These are phyloP conservation scores for Chrysodeixis includens DNA, from an alignment of 2,888 invertebrate genomes.

Conservation along the genomic window DNA sequence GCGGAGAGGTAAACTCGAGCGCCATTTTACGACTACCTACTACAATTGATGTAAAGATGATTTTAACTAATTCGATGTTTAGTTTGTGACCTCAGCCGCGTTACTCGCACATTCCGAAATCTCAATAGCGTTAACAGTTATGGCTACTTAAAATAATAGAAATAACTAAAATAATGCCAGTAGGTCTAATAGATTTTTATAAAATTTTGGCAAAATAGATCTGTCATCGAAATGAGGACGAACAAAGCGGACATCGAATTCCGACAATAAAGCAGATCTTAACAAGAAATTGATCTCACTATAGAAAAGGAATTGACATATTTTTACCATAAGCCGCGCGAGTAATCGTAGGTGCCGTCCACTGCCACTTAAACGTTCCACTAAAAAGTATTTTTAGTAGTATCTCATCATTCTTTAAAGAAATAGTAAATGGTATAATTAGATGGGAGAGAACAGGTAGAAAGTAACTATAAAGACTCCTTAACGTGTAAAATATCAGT, in stretches of 20 bases:
- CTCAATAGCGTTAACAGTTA: constrained; percentile 1
- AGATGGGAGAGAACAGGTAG: constrained; percentile 20
- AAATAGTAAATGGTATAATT: constrained; percentile 9
- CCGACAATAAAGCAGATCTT: constrained; percentile 54
- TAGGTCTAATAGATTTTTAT: constrained; percentile 13
- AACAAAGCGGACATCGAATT: constrained; percentile 48
- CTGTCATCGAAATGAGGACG: constrained; percentile 12
- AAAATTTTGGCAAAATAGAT: not conserved
- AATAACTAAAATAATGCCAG: constrained; percentile 10
- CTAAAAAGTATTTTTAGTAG: constrained; percentile 38
- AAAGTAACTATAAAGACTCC: constrained; percentile 26
- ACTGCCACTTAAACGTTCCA: constrained; percentile 57
- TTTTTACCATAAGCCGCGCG: constrained; percentile 34
- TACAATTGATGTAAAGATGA: constrained; percentile 25
- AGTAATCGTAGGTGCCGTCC: constrained; percentile 59
- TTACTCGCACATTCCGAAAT: constrained; percentile 41
- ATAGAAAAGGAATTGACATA: constrained; percentile 58
- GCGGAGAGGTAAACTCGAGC: constrained; percentile 10
- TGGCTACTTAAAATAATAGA: constrained; percentile 2
- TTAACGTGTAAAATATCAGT: constrained; percentile 29
- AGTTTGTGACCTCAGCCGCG: constrained; percentile 41
- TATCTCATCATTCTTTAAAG: constrained; percentile 50
- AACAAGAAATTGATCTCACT: constrained; percentile 44
- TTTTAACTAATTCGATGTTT: constrained; percentile 34
- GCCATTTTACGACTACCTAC: constrained; percentile 21